Conservation (phyloP, 2,113 vertebrate genomes). For the Peromyscus polionotus region DNA sequence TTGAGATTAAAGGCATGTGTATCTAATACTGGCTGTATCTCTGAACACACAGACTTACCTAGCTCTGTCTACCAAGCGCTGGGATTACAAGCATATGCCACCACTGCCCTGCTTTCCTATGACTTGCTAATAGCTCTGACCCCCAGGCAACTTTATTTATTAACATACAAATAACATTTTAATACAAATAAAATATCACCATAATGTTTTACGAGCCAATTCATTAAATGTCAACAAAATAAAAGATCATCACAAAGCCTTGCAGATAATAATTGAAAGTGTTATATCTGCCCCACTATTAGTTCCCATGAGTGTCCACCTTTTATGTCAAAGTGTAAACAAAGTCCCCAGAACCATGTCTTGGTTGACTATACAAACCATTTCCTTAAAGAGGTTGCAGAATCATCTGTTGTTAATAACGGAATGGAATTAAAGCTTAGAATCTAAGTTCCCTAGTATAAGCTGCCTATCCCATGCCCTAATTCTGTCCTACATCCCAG, state of each 20-base stretch:
- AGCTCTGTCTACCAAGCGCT: too few relatives aligned
- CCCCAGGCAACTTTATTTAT: too few relatives aligned
- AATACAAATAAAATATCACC: too few relatives aligned
- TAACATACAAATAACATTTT: too few relatives aligned
- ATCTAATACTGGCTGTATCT: too few relatives aligned
- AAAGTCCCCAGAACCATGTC: background rate
- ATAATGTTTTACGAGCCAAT: background rate
- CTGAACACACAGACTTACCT: too few relatives aligned
- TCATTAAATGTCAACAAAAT: background rate
- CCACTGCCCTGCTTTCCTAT: too few relatives aligned
- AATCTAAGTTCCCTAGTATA: background rate
- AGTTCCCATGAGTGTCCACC: background rate
- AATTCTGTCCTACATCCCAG: background rate
- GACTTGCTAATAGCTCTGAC: too few relatives aligned
- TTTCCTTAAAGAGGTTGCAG: background rate
- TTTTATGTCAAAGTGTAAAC: background rate
- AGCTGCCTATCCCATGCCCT: background rate
- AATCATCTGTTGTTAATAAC: conserved; percentile 43
- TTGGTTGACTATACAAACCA: background rate
- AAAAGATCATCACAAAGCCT: background rate
- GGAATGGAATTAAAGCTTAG: background rate
- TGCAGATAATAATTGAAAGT: background rate
- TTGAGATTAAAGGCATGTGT: too few relatives aligned
- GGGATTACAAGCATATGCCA: too few relatives aligned
- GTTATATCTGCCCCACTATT: background rate